Evolutionary conservation across 2,888 invertebrate genomes (phyloP), one percentile per base, ranked within the genome.

Genomic region (Liodrosophila aerea): DNA sequence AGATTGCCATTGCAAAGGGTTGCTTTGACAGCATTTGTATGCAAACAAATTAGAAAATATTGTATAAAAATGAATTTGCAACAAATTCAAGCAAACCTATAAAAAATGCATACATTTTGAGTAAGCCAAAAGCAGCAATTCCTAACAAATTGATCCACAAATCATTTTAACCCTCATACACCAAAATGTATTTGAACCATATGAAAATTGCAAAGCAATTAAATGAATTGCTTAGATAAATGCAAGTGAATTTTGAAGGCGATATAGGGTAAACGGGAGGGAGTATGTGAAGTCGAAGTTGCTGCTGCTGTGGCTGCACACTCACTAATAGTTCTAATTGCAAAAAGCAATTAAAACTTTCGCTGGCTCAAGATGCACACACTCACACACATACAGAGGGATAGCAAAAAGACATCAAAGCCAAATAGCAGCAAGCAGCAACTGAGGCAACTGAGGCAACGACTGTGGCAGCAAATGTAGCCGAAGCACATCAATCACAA

Each of bases 341-440:
- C 81, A 84, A 82, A 82, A 82, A 82, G 81, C 81, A 82, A 82
- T 82, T 82, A 82, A 82, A 82, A 82, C 81, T 82, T 82, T 82
- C 74, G 63, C 82, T 67, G 64, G 68, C 85, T 84, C 72, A 84
- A 82, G 85, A 82, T 70, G 74, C 69, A 72, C 64, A 75, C 51
- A 65, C 40, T 49, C 46, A 45, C 37, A 53, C 31, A 37, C 33
- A 37, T 15, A 45, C 34, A 44, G 29, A 4, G 12, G 27, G 16
- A 53, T 39, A 51, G 27, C 57, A 54, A 54, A 67, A 68, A 80
- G 74, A 80, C 78, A 80, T 83, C 76, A 80, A 80, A 80, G 83
- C 76, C 83, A 83, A 80, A 76, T 63, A 62, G 69, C 58, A 70
- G 63, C 73, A 56, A 34, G 53, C 46, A 18, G 43, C 57, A 15